phyloP scores from a whole-genome alignment of 1,140 invertebrate genomes.

The Amyelois transitella region DNA sequence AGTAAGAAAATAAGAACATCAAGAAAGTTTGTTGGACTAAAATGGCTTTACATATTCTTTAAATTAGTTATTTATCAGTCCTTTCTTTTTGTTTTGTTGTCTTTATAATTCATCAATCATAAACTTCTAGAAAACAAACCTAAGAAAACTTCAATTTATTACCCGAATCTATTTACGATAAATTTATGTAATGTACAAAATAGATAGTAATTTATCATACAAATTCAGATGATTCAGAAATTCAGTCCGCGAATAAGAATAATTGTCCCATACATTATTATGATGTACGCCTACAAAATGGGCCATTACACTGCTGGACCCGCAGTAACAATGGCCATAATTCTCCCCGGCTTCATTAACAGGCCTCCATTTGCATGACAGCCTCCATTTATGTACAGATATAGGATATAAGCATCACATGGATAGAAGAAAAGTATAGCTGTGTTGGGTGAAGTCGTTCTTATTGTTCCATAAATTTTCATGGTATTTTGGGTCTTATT shows the following conservation, averaged over 20 bases:
- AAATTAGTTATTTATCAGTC: no score
- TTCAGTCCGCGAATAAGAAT: slow-evolving; percentile 45
- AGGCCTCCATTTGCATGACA: slow-evolving; percentile 72
- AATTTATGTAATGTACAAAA: not conserved
- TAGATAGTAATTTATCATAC: slow-evolving; percentile 17
- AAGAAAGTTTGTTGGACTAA: no score
- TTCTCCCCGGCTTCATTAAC: slow-evolving; percentile 71
- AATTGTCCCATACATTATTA: slow-evolving; percentile 65
- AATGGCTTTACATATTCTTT: no score
- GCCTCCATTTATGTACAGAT: slow-evolving; percentile 58
- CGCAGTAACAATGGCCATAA: slow-evolving; percentile 71
- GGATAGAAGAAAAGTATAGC: slow-evolving; percentile 44
- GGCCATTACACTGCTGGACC: slow-evolving; percentile 60
- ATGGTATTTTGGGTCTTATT: slow-evolving; percentile 33
- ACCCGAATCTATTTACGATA: no score
- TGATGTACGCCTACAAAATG: slow-evolving; percentile 66
- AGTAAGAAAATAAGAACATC: no score
- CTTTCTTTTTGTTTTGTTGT: no score
- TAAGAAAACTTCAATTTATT: no score
- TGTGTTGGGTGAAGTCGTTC: slow-evolving; percentile 29
- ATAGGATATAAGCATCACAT: slow-evolving; percentile 48
- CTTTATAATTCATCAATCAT: no score
- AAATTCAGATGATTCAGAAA: slow-evolving; percentile 24
- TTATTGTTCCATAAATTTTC: slow-evolving; percentile 10
- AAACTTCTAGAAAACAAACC: no score